Base-by-base conservation (phyloP, 2,113 vertebrate species). In the Scalopus aquaticus region DNA sequence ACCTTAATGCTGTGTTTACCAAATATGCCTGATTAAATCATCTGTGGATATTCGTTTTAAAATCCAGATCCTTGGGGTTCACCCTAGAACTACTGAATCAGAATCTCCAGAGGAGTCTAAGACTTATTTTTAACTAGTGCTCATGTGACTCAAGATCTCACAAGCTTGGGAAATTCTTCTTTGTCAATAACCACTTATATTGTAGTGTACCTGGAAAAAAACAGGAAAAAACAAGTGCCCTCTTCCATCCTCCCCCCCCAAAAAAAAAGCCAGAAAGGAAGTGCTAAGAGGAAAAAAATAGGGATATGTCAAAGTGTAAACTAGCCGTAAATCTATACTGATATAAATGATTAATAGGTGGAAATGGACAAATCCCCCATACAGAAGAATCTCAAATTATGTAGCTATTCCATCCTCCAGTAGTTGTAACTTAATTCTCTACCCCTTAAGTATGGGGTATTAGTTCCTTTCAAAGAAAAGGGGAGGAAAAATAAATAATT, bases 91-190 rank as follows among this genome's bases (percentile, higher is more conserved):
- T 46, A 81, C 10, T 69, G 76, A 87, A 74, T 91, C 6, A 76
- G 80, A 94, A 72, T 73, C 65, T 65, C 44, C 56, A 86, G 32
- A 60, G 54, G 22, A 4, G 19, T 37, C 49, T 39, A 13, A 82
- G 26, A 82, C 58, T 60, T 22, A 46, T 37, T 93, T 74, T 58
- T 60, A 77, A 39, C 15, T 28, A 56, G 26, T 8, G 17, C 12
- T 39, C 20, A 24, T 20, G 46, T 39, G 56, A 80, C 76, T 79
- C 62, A 49, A 1, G 30, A 69, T 81, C 30, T 74, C 46, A 62
- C 69, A 95, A 94, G 28, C 17, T 64, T 20, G 79, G 44, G 56
- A 72, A 79, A 42, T n/a, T 94, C 58, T 51, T 83, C 80, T 32
- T 51, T 54, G 20, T 42, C 65, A 37, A 37, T 62, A 90, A 9